These are phyloP conservation scores for Hemicrepidius hirtus DNA, from an alignment of 2,888 invertebrate species.

Conservation along the genomic window DNA sequence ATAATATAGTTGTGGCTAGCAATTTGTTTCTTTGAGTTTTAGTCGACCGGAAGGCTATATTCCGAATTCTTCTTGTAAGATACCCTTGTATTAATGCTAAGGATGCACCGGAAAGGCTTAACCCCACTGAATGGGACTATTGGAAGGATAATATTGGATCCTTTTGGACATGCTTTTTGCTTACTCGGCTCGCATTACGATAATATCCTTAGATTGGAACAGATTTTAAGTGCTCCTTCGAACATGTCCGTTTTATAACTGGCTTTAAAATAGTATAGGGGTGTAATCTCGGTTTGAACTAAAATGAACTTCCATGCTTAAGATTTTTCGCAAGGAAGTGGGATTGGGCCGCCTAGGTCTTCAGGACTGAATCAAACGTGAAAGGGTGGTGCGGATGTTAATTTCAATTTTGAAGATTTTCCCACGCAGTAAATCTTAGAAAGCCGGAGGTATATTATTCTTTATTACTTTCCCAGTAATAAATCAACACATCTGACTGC, in stretches of 20 bases:
- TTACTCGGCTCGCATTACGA: slow-evolving; percentile 47
- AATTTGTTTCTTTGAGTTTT: slow-evolving; percentile 56
- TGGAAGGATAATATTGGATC: slow-evolving; percentile 48
- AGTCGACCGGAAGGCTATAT: slow-evolving; percentile 52
- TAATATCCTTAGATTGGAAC: slow-evolving; percentile 41
- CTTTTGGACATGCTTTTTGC: slow-evolving; percentile 48
- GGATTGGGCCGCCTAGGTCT: too few species aligned
- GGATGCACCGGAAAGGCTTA: slow-evolving; percentile 50
- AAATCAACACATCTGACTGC: slow-evolving; percentile 49
- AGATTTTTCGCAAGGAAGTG: too few species aligned
- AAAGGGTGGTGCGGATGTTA: too few species aligned
- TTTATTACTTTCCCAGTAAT: slow-evolving; percentile 36
- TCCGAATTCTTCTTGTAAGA: slow-evolving; percentile 47
- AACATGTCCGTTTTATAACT: background rate
- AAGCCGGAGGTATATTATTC: slow-evolving; percentile 23
- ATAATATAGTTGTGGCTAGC: slow-evolving; percentile 56
- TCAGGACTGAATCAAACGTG: too few species aligned
- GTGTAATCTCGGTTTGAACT: too few species aligned
- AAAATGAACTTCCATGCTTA: too few species aligned
- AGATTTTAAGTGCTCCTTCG: slow-evolving; percentile 42
- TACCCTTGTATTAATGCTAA: slow-evolving; percentile 50
- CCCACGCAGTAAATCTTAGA: slow-evolving; percentile 22
- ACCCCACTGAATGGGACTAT: slow-evolving; percentile 43
- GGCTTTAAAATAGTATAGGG: background rate
- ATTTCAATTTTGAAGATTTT: slow-evolving; percentile 15